A percentile compares a stretch with the other conserved stretches of the same genome.
Evolutionary conservation across 2,888 invertebrate genomes (phyloP).

Genomic region (Sarcophaga rosellei): DNA sequence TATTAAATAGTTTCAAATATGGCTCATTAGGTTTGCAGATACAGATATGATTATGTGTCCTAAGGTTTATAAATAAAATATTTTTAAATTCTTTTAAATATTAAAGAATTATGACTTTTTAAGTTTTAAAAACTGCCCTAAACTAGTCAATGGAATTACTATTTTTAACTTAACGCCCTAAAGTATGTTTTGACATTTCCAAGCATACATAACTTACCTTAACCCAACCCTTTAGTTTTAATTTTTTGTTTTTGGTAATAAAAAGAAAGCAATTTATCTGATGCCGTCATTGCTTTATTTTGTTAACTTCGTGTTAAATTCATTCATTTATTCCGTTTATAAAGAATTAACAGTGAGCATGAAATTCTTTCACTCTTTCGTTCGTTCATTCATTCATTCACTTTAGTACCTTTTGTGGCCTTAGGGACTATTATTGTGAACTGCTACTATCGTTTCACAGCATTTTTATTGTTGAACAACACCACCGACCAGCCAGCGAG

Average conservation of each 20-base stretch:
- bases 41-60: neutral
- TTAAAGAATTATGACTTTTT: constrained; percentile 3
- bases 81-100: neutral
- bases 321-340: constrained; percentile 26
- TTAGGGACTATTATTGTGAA: neutral
- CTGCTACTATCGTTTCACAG: constrained; percentile 20
- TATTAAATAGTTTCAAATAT: constrained; percentile 51
- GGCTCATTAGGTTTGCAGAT: constrained; percentile 52
- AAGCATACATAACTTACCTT: neutral
- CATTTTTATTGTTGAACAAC: constrained; percentile 27
- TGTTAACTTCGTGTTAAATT: neutral
- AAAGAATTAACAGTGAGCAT: constrained; percentile 11
- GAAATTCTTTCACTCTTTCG: neutral
- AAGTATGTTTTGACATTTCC: constrained; percentile 12
- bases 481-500: constrained; percentile 1
- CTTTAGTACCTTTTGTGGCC: constrained; percentile 3
- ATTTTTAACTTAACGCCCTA: neutral
- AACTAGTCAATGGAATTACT: neutral
- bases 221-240: neutral
- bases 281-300: constrained; percentile 14
- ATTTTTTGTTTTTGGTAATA: neutral
- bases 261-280: neutral
- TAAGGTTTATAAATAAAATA: too few relatives aligned
- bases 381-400: constrained; percentile 7
- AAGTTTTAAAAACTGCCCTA: neutral